A percentile compares a stretch with the other conserved stretches of the same genome.
Conservation (phyloP, 2,888 invertebrate genomes). For the Drosophila kokeensis region DNA sequence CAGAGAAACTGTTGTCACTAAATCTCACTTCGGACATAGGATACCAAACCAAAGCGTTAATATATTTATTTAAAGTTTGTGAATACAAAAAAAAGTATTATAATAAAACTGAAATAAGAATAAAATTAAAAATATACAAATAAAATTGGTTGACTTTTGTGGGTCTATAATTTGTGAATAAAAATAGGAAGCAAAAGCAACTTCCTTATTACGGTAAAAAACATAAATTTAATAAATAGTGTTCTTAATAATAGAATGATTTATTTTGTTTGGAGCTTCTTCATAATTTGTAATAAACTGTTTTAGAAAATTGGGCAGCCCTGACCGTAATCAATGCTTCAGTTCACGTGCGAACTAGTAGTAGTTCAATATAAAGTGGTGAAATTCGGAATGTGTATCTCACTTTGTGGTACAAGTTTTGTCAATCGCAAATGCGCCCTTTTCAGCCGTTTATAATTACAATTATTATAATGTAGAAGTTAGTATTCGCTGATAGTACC, state of each 20-base stretch:
- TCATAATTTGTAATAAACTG: neutral
- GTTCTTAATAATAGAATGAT: neutral
- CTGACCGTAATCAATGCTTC: neutral
- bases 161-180: neutral
- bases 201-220: neutral
- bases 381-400: neutral
- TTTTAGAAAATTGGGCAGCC: neutral
- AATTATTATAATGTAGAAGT: neutral
- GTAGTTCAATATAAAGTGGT: neutral
- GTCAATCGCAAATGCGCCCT: neutral
- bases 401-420: neutral
- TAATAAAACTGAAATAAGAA: neutral
- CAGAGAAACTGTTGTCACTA: neutral
- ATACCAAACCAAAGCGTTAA: neutral
- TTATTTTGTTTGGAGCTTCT: neutral
- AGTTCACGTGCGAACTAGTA: neutral
- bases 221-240: too few relatives aligned
- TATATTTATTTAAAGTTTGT: slow-evolving; percentile 1
- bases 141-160: neutral
- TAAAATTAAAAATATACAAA: neutral
- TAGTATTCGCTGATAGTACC: neutral
- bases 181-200: neutral
- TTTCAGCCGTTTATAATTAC: neutral
- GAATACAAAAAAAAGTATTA: neutral
- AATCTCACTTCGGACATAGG: neutral